Conservation (phyloP, 2,888 invertebrate genomes). For the Hydriomena furcata region DNA sequence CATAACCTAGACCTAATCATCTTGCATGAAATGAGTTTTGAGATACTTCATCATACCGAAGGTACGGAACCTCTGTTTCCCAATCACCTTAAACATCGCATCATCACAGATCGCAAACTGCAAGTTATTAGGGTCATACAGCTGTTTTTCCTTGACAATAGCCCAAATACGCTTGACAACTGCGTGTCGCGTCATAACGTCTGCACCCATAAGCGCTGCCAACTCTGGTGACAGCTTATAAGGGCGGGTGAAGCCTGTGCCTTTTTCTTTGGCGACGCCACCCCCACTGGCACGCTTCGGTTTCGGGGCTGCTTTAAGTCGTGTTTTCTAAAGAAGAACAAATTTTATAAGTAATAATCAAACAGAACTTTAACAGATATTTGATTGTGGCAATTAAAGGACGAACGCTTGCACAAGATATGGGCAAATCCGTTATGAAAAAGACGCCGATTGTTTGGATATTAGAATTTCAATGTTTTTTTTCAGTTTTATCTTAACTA, state of each 20-base stretch:
- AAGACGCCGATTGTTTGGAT: too few species aligned
- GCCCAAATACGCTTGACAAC: conserved; percentile 95
- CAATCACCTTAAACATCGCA: conserved; percentile 93
- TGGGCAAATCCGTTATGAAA: too few species aligned
- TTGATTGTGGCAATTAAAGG: too few species aligned
- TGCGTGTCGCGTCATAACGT: conserved; percentile 93
- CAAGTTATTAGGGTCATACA: conserved; percentile 97
- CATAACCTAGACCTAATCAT: conserved; percentile 7
- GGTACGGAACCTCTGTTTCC: conserved; percentile 95
- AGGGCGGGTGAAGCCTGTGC: conserved; percentile 92
- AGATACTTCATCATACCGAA: conserved; percentile 99
- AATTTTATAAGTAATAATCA: not conserved
- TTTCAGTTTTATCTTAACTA: conserved; percentile 14
- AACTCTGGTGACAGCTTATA: conserved; percentile 93
- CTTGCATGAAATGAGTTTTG: conserved; percentile 91
- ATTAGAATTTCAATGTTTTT: too few species aligned
- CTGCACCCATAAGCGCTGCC: conserved; percentile 92
- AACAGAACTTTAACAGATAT: too few species aligned
- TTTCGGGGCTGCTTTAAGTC: conserved; percentile 65
- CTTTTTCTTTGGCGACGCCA: conserved; percentile 52
- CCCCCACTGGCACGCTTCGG: conserved; percentile 19
- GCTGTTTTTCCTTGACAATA: conserved; percentile 93
- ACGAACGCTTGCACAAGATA: too few species aligned
- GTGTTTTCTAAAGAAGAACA: conserved; percentile 33
- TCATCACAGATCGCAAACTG: conserved; percentile 98